Evolutionary conservation across 2,113 vertebrate species (phyloP), one percentile per base, ranked within the genome.

Genomic region (Protobothrops flavoviridis): DNA sequence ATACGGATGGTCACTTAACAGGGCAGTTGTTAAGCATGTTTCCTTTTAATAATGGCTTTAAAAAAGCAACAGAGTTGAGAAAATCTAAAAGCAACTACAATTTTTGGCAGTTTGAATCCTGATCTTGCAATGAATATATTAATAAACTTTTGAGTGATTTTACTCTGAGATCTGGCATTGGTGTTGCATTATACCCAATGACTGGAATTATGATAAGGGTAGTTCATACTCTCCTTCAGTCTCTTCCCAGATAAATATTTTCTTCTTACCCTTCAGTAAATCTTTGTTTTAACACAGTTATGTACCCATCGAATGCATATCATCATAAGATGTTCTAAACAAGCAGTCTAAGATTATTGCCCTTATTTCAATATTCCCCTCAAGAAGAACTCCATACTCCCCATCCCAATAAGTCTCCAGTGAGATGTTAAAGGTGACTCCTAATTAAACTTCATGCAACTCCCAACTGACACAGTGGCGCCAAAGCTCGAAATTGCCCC

Each of bases 371-470:
- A 94, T 56, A 89, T 94, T 53, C 26, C 9, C 21, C 94, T 93
- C 10, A 23, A 29, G 15, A 53, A 91, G 0, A 53, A 43, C 2
- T 94, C 92, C 74, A 50, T 45, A 1, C 92, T 56, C 86, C 81
- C n/a, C 24, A 7, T 43, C 90, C 64, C 93, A 29, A n/a, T 0
- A 0, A 90, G 91, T 48, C 94, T 93, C 91, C 91, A 64, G 91
- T 90, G 94, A 95, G 90, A 94, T 50, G 33, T 64, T 93, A 87
- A 96, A 94, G 95, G 89, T 85, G 91, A 91, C 91, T 95, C 90
- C 95, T 97, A 96, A 97, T 97, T 96, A 97, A 95, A 93, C 92
- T 56, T 50, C 85, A 96, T 97, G 61, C 94, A 93, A 97, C 96
- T 97, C 96, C 95, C 96, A 85, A 48, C 43, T 95, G 96, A 90